Evolutionary conservation across 2,113 vertebrate species (phyloP).

Genomic region (Malurus alboscapulatus): DNA sequence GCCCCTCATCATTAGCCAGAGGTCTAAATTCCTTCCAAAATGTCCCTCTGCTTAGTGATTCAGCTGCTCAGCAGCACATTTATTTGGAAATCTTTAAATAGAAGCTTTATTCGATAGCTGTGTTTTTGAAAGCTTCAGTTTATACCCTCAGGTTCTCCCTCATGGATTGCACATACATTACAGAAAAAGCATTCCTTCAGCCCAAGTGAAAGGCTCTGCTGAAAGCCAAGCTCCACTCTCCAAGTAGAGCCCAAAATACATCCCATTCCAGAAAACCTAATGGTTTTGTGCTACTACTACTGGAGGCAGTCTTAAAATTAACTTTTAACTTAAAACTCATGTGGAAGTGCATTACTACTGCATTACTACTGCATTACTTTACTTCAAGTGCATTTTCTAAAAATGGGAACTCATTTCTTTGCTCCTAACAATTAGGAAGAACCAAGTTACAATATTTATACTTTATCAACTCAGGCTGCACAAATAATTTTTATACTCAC

Average conservation of each 20-base stretch:
- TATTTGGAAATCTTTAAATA: background rate
- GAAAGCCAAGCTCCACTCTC: background rate
- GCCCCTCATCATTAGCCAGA: background rate
- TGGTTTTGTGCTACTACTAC: background rate
- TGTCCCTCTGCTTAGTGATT: background rate
- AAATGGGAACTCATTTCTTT: background rate
- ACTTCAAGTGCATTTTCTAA: background rate
- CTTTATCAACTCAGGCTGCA: background rate
- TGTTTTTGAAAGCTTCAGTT: background rate
- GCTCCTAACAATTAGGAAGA: background rate
- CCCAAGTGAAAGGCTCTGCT: background rate
- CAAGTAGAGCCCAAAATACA: background rate
- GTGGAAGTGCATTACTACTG: background rate
- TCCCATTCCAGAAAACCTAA: background rate
- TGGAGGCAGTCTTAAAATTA: background rate
- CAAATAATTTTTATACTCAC: background rate
- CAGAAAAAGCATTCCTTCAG: background rate
- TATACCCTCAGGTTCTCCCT: background rate
- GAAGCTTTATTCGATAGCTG: background rate
- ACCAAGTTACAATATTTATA: background rate
- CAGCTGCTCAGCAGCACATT: background rate
- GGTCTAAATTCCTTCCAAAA: background rate
- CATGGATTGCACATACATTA: background rate
- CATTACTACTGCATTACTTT: background rate
- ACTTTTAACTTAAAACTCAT: background rate